These are phyloP conservation scores for Lycophotia porphyrea DNA, from an alignment of 2,888 invertebrate genomes.

Conservation along the genomic window DNA sequence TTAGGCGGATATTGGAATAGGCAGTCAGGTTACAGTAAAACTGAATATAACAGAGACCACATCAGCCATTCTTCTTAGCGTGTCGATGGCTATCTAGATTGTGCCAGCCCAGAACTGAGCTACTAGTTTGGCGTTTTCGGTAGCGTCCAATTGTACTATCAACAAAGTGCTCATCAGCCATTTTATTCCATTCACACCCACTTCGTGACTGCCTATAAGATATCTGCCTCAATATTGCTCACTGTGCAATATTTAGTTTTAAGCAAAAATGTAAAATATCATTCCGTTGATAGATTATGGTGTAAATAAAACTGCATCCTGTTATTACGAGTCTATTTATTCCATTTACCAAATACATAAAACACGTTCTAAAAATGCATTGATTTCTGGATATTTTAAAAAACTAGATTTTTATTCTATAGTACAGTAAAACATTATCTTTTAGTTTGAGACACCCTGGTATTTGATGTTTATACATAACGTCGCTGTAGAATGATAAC, in stretches of 20 bases:
- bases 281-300: constrained; percentile 58
- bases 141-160: no score
- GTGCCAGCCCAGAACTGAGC: no score
- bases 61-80: not conserved
- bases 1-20: not conserved
- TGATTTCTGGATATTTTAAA: constrained; percentile 27
- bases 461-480: constrained; percentile 20
- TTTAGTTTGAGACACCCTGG: constrained; percentile 9
- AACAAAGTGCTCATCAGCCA: not conserved
- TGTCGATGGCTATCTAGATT: no score
- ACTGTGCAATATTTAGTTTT: constrained; percentile 46
- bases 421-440: not conserved
- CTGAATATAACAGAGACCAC: not conserved
- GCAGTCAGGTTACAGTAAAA: not conserved
- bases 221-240: constrained; percentile 45
- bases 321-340: constrained; percentile 52
- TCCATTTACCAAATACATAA: constrained; percentile 46
- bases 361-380: constrained; percentile 53
- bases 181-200: not conserved
- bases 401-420: constrained; percentile 26
- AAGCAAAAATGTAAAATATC: constrained; percentile 61
- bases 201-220: not conserved
- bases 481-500: no score
- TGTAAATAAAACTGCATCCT: constrained; percentile 62
- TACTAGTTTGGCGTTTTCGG: no score